Conservation (phyloP, 2,888 invertebrate genomes). For the Onthophagus sagittarius region DNA sequence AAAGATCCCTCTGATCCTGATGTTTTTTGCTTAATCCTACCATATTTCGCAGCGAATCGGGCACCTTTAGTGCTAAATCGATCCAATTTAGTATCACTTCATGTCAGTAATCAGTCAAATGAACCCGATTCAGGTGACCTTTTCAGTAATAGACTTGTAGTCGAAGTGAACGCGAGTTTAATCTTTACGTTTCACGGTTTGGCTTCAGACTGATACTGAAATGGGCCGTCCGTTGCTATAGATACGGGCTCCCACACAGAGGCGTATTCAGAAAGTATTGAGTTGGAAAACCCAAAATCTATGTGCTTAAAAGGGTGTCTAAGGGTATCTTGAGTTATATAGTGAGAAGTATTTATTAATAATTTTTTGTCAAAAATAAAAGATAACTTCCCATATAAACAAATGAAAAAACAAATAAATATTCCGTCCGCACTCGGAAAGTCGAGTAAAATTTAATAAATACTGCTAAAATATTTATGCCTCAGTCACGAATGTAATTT, state of each 20-base stretch:
- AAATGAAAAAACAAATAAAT: too few species aligned
- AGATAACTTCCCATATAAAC: too few species aligned
- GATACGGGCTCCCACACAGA: constrained; percentile 27
- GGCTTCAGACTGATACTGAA: constrained; percentile 26
- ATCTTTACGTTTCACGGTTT: constrained; percentile 7
- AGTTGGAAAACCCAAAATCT: background rate
- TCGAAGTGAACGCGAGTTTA: background rate
- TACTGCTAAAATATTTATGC: too few species aligned
- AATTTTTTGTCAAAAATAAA: too few species aligned
- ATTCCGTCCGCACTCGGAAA: too few species aligned
- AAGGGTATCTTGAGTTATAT: background rate
- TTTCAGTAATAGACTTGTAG: background rate
- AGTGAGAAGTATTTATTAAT: too few species aligned
- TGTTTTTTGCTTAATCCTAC: constrained; percentile 37
- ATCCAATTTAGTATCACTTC: background rate
- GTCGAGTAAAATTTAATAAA: too few species aligned
- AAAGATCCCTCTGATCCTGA: constrained; percentile 36
- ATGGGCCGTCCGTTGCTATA: constrained; percentile 32
- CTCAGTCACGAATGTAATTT: too few species aligned
- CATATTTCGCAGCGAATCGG: constrained; percentile 25
- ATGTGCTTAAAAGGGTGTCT: background rate
- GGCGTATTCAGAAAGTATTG: constrained; percentile 15
- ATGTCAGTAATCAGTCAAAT: background rate
- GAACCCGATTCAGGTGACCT: background rate
- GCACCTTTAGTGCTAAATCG: background rate